These are phyloP conservation scores for Cololabis saira DNA, from an alignment of 2,113 vertebrate species.

Conservation along the genomic window DNA sequence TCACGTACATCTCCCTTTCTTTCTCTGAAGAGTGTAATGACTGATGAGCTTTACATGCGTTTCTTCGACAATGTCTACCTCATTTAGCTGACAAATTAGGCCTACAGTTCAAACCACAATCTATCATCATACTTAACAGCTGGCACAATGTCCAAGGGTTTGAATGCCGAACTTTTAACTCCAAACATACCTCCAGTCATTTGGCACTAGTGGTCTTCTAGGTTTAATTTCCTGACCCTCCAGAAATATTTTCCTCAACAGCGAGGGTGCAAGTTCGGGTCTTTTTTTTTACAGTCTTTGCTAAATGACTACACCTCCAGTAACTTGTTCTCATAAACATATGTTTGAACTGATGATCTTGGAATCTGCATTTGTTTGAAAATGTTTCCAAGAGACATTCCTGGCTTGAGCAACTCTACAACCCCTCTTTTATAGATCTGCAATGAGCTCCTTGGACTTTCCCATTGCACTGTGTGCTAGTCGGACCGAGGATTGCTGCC, in stretches of 20 bases:
- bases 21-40: neutral
- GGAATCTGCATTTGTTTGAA: neutral
- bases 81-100: constrained; percentile 10
- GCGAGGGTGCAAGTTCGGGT: neutral
- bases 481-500: neutral
- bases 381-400: neutral
- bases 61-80: neutral
- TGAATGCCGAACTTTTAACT: neutral
- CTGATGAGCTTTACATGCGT: constrained; percentile 5
- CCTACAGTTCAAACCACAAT: neutral
- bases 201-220: no score
- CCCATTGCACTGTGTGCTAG: neutral
- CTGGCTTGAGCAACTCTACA: neutral
- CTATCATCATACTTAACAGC: neutral
- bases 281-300: no score
- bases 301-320: neutral
- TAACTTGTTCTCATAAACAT: neutral
- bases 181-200: no score
- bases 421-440: neutral
- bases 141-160: neutral
- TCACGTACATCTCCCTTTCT: neutral
- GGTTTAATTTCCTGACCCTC: neutral
- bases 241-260: neutral
- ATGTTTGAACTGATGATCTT: neutral
- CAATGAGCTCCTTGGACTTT: neutral